Evolutionary conservation across 2,888 invertebrate genomes (phyloP), one percentile per base, ranked within the genome.

Genomic region (Cacoxenus indagator): DNA sequence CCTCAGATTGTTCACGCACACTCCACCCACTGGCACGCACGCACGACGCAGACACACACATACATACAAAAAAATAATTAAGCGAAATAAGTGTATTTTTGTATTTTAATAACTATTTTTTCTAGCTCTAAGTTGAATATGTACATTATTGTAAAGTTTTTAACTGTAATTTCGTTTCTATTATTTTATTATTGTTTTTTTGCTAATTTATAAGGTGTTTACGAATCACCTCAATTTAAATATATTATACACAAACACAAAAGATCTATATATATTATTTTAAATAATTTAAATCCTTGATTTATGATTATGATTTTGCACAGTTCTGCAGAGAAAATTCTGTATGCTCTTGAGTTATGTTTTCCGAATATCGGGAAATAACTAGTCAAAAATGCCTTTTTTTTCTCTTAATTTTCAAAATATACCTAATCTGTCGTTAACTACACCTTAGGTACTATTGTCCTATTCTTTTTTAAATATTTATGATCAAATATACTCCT

Each of bases 201-300:
- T 72, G 67, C 68, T 75, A 73, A 67, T 77, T 74, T 78, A 77
- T 77, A 75, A 71, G 78, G 78, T 78, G 78, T 77, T 77, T 77
- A 70, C 70, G 68, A 24, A 73, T 68, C 71, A 48, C 67, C 65
- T 22, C 11, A 46, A 57, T n/a, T 27, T 45, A 11, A 14, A 27
- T n/a, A 19, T 11, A 22, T 37, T 37, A 9, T 43, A 37, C 4
- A 62, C 17, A 62, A 24, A 55, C 19, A 11, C 55, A 48, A 62
- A 48, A n/a, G 31, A 31, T 9, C 31, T 31, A 31, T 9, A 31
- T n/a, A n/a, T n/a, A n/a, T n/a, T n/a, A n/a, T n/a, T n/a, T n/a
- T n/a, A n/a, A n/a, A n/a, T n/a, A n/a, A n/a, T n/a, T n/a, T n/a
- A n/a, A n/a, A n/a, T n/a, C n/a, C n/a, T n/a, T n/a, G n/a, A n/a